Conservation (phyloP, 2,888 invertebrate species). For the Sisyra terminalis region DNA sequence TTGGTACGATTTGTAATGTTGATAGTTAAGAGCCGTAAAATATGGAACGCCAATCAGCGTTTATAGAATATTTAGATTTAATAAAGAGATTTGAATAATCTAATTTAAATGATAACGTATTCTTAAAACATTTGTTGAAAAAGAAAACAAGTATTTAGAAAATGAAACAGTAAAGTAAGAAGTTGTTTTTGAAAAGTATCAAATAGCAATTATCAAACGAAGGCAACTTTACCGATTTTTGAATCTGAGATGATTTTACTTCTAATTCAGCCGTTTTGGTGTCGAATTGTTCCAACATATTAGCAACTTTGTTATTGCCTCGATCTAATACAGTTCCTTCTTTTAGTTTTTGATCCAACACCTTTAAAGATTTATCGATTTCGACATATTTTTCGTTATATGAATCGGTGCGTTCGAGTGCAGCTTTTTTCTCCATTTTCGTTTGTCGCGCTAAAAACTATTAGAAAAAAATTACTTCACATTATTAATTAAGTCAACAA, state of each 20-base stretch:
- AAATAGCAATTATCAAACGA: too few relatives aligned
- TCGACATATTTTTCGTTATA: conserved; percentile 49
- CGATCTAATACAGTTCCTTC: conserved; percentile 57
- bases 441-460: conserved; percentile 48
- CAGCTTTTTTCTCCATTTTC: conserved; percentile 48
- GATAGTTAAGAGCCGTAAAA: too few relatives aligned
- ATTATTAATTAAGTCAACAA: conserved; percentile 6
- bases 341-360: conserved; percentile 53
- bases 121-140: too few relatives aligned
- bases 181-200: background rate
- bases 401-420: conserved; percentile 35
- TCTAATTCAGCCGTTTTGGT: conserved; percentile 36
- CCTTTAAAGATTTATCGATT: conserved; percentile 54
- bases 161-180: too few relatives aligned
- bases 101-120: too few relatives aligned
- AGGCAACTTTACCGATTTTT: conserved; percentile 40
- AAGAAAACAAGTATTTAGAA: too few relatives aligned
- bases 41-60: too few relatives aligned
- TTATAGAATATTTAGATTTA: too few relatives aligned
- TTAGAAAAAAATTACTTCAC: conserved; percentile 6
- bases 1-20: too few relatives aligned
- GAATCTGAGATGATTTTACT: conserved; percentile 20
- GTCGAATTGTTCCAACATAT: conserved; percentile 66
- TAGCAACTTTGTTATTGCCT: conserved; percentile 64
- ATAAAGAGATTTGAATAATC: too few relatives aligned